phyloP scores from a whole-genome alignment of 1,140 invertebrate genomes.

The Scaptomyza graminum region DNA sequence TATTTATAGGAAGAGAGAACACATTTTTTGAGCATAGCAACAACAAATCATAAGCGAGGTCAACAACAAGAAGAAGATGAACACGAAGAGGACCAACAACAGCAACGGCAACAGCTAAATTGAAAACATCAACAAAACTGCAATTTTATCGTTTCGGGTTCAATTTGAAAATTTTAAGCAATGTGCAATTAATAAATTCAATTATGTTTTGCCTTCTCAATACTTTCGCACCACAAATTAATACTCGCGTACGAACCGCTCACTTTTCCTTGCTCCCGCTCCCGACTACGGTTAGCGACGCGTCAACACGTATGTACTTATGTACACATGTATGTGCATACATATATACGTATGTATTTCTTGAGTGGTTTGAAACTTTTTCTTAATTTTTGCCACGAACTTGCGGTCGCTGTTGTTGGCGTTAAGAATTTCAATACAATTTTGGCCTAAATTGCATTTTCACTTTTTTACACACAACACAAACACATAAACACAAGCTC shows the following conservation, averaged over 20 bases:
- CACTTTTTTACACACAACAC: conserved; percentile 60
- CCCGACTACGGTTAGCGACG: conserved; percentile 39
- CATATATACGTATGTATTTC: conserved; percentile 37
- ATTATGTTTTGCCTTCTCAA: conserved; percentile 44
- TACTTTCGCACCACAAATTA: conserved; percentile 37
- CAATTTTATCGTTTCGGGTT: conserved; percentile 14
- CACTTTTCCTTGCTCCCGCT: conserved; percentile 47
- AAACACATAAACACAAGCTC: conserved; percentile 15
- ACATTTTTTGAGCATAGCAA: conserved; percentile 41
- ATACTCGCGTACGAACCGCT: conserved; percentile 44
- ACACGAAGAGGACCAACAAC: conserved; percentile 36
- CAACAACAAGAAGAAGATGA: conserved; percentile 43
- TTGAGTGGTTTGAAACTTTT: conserved; percentile 37
- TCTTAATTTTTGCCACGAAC: conserved; percentile 42
- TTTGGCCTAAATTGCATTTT: conserved; percentile 72
- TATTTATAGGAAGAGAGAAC: conserved; percentile 31
- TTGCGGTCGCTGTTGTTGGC: conserved; percentile 45
- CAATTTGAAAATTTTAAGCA: conserved; percentile 25
- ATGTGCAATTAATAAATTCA: conserved; percentile 55
- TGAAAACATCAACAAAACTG: conserved; percentile 7
- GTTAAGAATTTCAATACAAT: conserved; percentile 69
- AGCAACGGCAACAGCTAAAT: conserved; percentile 5
- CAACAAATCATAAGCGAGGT: conserved; percentile 39
- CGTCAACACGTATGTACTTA: conserved; percentile 16
- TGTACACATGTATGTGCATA: background rate